phyloP scores from a whole-genome alignment of 2,888 invertebrate species.

The Ptilodon capucinus region DNA sequence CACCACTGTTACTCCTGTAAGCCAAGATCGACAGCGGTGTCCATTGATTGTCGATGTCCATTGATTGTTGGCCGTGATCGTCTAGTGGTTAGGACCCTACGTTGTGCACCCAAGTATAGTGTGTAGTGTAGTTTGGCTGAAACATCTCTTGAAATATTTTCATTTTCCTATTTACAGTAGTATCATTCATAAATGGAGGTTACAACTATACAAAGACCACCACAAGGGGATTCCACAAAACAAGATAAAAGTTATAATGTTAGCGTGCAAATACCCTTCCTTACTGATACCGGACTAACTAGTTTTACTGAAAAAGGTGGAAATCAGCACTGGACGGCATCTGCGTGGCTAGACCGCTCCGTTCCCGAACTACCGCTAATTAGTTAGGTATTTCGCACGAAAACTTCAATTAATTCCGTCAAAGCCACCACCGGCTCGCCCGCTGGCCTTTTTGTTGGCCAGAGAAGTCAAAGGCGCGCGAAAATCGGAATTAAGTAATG shows the following conservation, averaged over 20 bases:
- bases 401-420: constrained; percentile 71
- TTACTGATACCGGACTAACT: constrained; percentile 6
- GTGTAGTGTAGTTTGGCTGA: too few relatives aligned
- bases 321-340: constrained; percentile 31
- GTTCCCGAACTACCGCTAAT: constrained; percentile 55
- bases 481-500: constrained; percentile 57
- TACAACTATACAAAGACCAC: constrained; percentile 1
- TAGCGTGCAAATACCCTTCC: constrained; percentile 1
- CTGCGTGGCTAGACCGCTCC: constrained; percentile 31
- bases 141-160: too few relatives aligned
- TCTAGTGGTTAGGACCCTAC: too few relatives aligned
- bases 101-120: too few relatives aligned
- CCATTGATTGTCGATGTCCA: too few relatives aligned
- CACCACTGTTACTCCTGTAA: too few relatives aligned
- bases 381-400: constrained; percentile 66
- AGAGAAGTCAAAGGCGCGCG: constrained; percentile 56
- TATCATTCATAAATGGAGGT: too few relatives aligned
- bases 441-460: constrained; percentile 43
- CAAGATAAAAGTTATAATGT: constrained; percentile 4
- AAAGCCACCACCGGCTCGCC: constrained; percentile 50
- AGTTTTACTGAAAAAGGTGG: constrained; percentile 32
- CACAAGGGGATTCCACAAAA: constrained; percentile 3
- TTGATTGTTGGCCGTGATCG: too few relatives aligned
- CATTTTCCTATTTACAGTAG: too few relatives aligned
- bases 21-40: too few relatives aligned